phyloP scores from a whole-genome alignment of 2,888 invertebrate species.

The Eupithecia vulgata region DNA sequence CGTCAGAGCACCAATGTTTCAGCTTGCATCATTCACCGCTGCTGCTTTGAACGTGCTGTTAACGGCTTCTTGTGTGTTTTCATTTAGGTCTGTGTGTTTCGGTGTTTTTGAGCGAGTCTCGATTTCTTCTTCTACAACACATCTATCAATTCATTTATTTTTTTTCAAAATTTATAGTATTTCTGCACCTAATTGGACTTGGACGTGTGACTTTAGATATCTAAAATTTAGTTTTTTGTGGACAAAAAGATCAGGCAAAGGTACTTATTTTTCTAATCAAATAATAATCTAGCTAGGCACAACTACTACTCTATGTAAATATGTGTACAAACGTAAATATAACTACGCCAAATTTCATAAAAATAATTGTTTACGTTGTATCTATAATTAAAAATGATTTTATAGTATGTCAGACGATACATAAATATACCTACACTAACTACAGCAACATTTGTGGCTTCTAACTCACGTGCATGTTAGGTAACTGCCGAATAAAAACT shows the following conservation, averaged over 20 bases:
- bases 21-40: slow-evolving; percentile 63
- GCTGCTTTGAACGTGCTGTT: slow-evolving; percentile 65
- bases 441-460: slow-evolving; percentile 28
- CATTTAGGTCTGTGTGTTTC: slow-evolving; percentile 46
- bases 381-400: neutral
- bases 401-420: neutral
- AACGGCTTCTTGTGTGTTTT: slow-evolving; percentile 45
- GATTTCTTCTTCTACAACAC: slow-evolving; percentile 29
- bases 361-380: neutral
- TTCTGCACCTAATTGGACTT: slow-evolving; percentile 46
- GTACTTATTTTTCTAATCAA: neutral
- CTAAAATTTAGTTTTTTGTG: slow-evolving; percentile 31
- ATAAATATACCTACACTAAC: slow-evolving; percentile 10
- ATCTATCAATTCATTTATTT: slow-evolving; percentile 15
- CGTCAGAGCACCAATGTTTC: slow-evolving; percentile 60
- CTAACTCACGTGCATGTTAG: slow-evolving; percentile 64
- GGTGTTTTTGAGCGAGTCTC: slow-evolving; percentile 36
- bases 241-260: neutral
- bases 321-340: neutral
- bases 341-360: neutral
- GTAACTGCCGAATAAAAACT: slow-evolving; percentile 49
- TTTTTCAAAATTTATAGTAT: slow-evolving; percentile 34
- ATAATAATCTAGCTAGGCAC: neutral
- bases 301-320: neutral
- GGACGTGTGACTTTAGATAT: slow-evolving; percentile 41